Percentiles rank a stretch among this genome's conserved stretches.
phyloP scores from a whole-genome alignment of 2,888 invertebrate genomes.

The Zelleria hepariella region DNA sequence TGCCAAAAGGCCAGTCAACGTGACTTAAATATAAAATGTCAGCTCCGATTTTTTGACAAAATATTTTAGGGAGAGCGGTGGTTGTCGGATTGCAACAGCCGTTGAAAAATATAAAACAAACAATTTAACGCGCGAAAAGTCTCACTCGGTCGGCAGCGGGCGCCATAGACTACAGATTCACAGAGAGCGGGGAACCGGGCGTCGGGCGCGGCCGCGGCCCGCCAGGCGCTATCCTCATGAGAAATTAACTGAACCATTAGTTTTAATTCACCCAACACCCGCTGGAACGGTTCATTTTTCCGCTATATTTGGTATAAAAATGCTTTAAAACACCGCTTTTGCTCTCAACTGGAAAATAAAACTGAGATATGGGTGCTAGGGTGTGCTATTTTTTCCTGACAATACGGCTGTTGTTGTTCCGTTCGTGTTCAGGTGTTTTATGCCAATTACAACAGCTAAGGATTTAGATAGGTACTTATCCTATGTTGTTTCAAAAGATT shows the following conservation, averaged over 20 bases:
- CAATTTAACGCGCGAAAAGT: slow-evolving; percentile 7
- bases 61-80: not conserved
- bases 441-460: no score
- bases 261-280: slow-evolving; percentile 65
- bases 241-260: slow-evolving; percentile 71
- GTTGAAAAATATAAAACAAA: slow-evolving; percentile 9
- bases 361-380: slow-evolving; percentile 34
- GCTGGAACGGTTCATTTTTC: slow-evolving; percentile 53
- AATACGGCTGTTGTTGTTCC: not conserved
- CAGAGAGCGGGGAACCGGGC: not conserved
- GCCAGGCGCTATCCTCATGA: slow-evolving; percentile 53
- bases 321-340: slow-evolving; percentile 43
- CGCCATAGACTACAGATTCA: slow-evolving; percentile 31
- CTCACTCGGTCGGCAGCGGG: slow-evolving; percentile 5
- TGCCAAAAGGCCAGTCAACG: not conserved
- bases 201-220: slow-evolving; percentile 26
- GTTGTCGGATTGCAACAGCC: not conserved
- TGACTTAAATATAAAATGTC: not conserved
- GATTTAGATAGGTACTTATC: no score
- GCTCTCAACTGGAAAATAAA: slow-evolving; percentile 39
- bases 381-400: slow-evolving; percentile 7
- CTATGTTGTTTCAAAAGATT: no score
- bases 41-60: not conserved
- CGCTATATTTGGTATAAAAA: slow-evolving; percentile 54
- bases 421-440: no score